These are phyloP conservation scores for Plebejus argus DNA, from an alignment of 2,888 invertebrate species.

Conservation along the genomic window DNA sequence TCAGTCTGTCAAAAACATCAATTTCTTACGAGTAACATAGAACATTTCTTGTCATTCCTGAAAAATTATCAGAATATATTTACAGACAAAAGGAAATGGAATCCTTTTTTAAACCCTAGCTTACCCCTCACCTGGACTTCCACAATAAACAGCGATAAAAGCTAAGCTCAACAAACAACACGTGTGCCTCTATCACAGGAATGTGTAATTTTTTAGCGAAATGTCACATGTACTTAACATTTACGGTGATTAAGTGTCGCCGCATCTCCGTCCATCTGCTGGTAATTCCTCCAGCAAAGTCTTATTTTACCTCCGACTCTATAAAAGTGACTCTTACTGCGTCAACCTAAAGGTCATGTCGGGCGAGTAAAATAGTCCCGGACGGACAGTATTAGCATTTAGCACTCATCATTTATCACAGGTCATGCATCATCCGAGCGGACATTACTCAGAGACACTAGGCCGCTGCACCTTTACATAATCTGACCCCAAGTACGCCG, in stretches of 20 bases:
- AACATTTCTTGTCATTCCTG: too few species aligned
- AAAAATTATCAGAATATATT: too few species aligned
- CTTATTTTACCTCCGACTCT: not conserved
- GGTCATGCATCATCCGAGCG: conserved; percentile 12
- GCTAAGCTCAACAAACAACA: not conserved
- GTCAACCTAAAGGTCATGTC: not conserved
- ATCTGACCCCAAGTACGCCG: not conserved
- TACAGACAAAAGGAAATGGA: too few species aligned
- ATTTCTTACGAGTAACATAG: too few species aligned
- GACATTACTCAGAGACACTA: conserved; percentile 23
- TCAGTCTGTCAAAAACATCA: too few species aligned
- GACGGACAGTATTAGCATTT: not conserved
- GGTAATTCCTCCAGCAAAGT: not conserved
- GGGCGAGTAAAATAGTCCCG: not conserved
- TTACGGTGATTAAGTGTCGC: conserved; percentile 21
- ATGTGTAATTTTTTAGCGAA: conserved; percentile 23
- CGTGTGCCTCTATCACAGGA: not conserved
- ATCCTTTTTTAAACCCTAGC: not conserved
- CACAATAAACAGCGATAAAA: conserved; percentile 12
- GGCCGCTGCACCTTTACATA: conserved; percentile 1
- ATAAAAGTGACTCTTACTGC: not conserved
- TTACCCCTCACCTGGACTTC: not conserved
- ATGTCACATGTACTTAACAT: conserved; percentile 29
- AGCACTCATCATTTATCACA: conserved; percentile 27
- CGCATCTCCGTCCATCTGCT: conserved; percentile 19